Conservation (phyloP, 2,797 vertebrate species). For the Malacoctenus gilli region DNA sequence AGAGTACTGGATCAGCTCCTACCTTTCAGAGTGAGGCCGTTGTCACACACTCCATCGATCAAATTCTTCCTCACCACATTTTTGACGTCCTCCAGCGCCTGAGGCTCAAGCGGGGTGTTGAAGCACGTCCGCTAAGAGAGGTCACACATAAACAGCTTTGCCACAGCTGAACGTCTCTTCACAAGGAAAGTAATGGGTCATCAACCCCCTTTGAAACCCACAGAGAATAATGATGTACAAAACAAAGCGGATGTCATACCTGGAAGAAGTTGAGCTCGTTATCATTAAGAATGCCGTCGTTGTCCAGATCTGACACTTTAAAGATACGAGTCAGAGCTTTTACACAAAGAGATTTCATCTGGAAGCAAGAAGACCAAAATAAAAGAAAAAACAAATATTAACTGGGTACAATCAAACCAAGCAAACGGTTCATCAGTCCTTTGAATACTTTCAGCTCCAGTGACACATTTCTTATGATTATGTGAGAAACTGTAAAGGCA, state of each 20-base stretch:
- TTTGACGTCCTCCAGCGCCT: conserved; percentile 96
- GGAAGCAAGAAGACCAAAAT: conserved; percentile 3
- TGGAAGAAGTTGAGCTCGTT: conserved; percentile 96
- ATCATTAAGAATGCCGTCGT: conserved; percentile 93
- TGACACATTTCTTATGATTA: too few relatives aligned
- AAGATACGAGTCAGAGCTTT: conserved; percentile 95
- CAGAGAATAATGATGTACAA: neutral
- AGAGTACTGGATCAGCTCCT: neutral
- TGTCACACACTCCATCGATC: conserved; percentile 88
- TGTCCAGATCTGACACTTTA: conserved; percentile 95
- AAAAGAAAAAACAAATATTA: neutral
- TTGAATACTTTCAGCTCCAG: too few relatives aligned
- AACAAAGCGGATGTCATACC: conserved; percentile 68
- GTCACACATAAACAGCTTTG: conserved; percentile 1
- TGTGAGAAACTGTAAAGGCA: too few relatives aligned
- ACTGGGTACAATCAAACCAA: too few relatives aligned
- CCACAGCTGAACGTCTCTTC: neutral
- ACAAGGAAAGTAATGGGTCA: neutral
- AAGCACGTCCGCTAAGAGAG: conserved; percentile 90
- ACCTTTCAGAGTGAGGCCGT: conserved; percentile 94
- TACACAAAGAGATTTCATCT: conserved; percentile 94
- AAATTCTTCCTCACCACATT: conserved; percentile 95
- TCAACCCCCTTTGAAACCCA: neutral
- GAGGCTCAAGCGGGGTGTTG: conserved; percentile 91
- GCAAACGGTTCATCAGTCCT: too few relatives aligned